A percentile compares a stretch with the other conserved stretches of the same genome.
These are phyloP conservation scores for Criorhina ranunculi DNA, from an alignment of 2,888 invertebrate species.

Conservation along the genomic window DNA sequence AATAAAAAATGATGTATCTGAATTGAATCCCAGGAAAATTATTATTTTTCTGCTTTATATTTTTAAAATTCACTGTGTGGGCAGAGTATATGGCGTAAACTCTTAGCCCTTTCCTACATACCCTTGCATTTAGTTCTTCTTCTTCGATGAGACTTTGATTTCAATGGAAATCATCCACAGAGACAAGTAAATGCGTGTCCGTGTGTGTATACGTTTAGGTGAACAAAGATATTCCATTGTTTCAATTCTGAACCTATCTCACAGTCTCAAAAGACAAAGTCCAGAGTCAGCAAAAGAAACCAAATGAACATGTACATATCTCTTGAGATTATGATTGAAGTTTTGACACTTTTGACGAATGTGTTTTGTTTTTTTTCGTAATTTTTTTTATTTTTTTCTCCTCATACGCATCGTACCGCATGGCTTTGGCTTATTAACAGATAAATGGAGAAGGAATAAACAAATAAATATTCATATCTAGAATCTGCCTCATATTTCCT, in stretches of 20 bases:
- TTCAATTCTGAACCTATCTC: background rate
- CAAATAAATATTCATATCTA: constrained; percentile 59
- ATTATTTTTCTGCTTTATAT: constrained; percentile 26
- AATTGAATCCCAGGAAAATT: constrained; percentile 69
- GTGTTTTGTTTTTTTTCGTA: too few relatives aligned
- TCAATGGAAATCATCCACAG: constrained; percentile 55
- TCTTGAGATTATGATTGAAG: constrained; percentile 73
- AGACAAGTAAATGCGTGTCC: background rate
- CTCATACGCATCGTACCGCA: background rate
- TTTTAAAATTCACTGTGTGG: constrained; percentile 45
- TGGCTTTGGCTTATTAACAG: constrained; percentile 52
- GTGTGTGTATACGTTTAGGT: constrained; percentile 42
- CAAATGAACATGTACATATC: constrained; percentile 65
- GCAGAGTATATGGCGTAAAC: background rate
- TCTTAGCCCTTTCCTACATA: constrained; percentile 40
- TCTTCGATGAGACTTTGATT: constrained; percentile 46
- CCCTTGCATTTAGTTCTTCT: constrained; percentile 13
- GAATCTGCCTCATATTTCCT: constrained; percentile 60
- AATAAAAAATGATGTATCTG: constrained; percentile 33
- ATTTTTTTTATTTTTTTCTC: too few relatives aligned
- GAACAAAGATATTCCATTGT: constrained; percentile 69
- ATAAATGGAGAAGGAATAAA: constrained; percentile 48
- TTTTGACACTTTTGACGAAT: constrained; percentile 75
- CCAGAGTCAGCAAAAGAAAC: constrained; percentile 14
- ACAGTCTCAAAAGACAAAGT: constrained; percentile 9